These are phyloP conservation scores for Morelia viridis DNA, from an alignment of 2,797 vertebrate species.

Conservation along the genomic window DNA sequence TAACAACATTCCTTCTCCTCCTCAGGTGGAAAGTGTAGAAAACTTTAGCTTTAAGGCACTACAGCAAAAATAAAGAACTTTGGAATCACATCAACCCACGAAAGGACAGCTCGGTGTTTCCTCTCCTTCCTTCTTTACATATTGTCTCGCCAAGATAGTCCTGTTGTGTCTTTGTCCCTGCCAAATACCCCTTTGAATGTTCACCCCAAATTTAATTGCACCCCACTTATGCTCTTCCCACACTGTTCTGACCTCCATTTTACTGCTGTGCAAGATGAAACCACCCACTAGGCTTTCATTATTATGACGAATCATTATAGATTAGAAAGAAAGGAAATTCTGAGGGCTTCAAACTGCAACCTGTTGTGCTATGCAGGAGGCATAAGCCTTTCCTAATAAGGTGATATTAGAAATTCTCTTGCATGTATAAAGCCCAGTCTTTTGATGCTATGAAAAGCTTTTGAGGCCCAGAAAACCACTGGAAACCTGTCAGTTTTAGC, in stretches of 20 bases:
- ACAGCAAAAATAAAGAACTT: accelerated
- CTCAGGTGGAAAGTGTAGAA: background rate
- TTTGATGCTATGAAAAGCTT: background rate
- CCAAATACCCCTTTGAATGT: background rate
- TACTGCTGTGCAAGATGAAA: background rate
- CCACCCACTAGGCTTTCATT: accelerated
- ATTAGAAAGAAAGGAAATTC: background rate
- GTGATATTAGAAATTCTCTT: background rate
- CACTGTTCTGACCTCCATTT: background rate
- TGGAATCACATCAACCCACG: background rate
- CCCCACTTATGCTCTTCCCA: background rate
- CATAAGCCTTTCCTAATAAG: background rate
- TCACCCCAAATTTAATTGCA: background rate
- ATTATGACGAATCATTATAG: background rate
- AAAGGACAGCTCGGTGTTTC: background rate
- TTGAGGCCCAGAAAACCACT: background rate
- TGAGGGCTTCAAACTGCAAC: background rate
- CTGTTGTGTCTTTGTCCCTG: background rate
- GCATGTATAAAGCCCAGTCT: background rate
- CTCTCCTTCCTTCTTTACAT: background rate
- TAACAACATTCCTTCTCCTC: accelerated
- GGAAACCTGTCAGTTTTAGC: background rate
- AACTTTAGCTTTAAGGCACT: background rate
- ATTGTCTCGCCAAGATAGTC: background rate
- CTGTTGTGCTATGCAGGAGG: background rate